phyloP scores from a whole-genome alignment of 1,140 invertebrate genomes.

The Grapholita molesta region DNA sequence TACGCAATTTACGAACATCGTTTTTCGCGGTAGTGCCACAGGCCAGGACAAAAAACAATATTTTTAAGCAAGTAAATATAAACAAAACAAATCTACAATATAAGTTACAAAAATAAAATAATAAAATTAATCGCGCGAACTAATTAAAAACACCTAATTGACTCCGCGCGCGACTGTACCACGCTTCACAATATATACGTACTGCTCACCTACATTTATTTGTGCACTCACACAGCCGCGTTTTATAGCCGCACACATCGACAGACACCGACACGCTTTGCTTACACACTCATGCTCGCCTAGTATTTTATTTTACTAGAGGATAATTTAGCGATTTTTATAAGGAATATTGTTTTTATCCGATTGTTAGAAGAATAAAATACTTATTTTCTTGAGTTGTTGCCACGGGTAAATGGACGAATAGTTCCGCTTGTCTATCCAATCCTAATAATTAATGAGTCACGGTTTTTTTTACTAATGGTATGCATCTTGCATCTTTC shows the following conservation, averaged over 20 bases:
- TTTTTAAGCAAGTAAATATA: too few relatives aligned
- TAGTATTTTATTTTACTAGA: conserved; percentile 49
- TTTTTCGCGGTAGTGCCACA: too few relatives aligned
- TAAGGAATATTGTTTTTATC: conserved; percentile 24
- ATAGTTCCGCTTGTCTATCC: too few relatives aligned
- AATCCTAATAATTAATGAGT: too few relatives aligned
- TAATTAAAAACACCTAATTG: neutral
- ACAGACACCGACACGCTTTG: conserved; percentile 33
- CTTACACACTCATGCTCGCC: conserved; percentile 23
- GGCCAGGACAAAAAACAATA: too few relatives aligned
- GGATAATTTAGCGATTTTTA: conserved; percentile 63
- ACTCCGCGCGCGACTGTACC: conserved; percentile 35
- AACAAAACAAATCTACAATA: too few relatives aligned
- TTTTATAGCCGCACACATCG: conserved; percentile 52
- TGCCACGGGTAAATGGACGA: too few relatives aligned
- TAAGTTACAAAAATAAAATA: too few relatives aligned
- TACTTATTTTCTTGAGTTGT: neutral
- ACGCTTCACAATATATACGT: conserved; percentile 55
- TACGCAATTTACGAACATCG: too few relatives aligned
- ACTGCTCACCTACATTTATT: conserved; percentile 74
- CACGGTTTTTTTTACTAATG: too few relatives aligned
- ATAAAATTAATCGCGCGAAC: neutral
- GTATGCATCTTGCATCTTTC: too few relatives aligned
- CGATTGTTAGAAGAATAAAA: neutral
- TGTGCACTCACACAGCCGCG: conserved; percentile 60